phyloP scores from a whole-genome alignment of 2,113 vertebrate genomes.

The Phaetusa simplex region DNA sequence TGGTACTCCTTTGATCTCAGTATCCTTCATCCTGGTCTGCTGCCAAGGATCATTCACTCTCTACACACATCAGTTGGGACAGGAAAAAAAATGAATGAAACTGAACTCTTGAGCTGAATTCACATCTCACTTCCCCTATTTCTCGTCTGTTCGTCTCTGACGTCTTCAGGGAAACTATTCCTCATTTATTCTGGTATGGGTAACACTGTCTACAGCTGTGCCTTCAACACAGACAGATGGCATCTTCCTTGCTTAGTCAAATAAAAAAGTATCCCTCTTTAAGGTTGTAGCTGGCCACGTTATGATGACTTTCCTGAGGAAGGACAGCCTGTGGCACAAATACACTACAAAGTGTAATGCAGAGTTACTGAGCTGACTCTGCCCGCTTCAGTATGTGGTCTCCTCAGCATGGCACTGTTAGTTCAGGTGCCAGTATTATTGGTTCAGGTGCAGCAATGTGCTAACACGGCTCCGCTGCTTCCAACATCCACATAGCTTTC shows the following conservation, averaged over 20 bases:
- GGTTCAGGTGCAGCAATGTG: conserved; percentile 43
- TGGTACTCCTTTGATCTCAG: conserved; percentile 63
- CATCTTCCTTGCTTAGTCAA: neutral
- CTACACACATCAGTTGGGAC: neutral
- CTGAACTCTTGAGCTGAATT: neutral
- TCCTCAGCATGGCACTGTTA: conserved; percentile 46
- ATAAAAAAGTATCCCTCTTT: neutral
- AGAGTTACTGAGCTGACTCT: neutral
- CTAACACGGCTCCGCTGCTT: neutral
- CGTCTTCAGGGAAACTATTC: neutral
- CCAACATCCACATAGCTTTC: neutral
- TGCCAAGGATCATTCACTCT: conserved; percentile 61
- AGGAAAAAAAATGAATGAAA: conserved; percentile 36
- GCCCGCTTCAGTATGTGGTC: neutral
- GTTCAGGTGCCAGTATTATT: conserved; percentile 42
- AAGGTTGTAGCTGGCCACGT: neutral
- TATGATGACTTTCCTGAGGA: conserved; percentile 16
- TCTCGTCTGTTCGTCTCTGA: neutral
- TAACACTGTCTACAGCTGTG: neutral
- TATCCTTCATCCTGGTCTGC: conserved; percentile 49
- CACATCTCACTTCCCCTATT: neutral
- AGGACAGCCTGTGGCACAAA: conserved; percentile 7
- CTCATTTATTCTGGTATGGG: neutral
- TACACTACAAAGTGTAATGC: neutral
- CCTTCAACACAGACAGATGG: neutral